Evolutionary conservation across 2,113 vertebrate species (phyloP), one percentile per base, ranked within the genome.

Genomic region (Aegotheles bennettii): DNA sequence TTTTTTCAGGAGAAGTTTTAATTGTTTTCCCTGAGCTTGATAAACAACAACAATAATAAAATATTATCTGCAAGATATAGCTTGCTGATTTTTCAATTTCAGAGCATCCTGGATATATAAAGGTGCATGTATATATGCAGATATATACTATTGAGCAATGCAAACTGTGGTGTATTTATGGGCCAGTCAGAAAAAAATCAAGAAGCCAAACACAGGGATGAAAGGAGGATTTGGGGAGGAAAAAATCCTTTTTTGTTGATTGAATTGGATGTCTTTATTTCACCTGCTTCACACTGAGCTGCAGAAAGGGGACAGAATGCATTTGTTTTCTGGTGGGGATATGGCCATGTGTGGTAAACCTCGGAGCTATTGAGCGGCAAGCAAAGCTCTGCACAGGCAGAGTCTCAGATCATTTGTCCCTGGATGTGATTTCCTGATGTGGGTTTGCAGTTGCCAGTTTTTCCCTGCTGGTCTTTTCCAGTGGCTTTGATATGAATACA

Each of bases 1-100:
- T 76, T 48, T 48, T 48, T 65, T 23, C 21, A 31, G 24, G 16
- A 40, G 50, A 88, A 89, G 31, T 87, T 97, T 90, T 91, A 92
- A 95, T 95, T 96, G 86, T 96, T 97, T 96, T 96, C 53, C 28
- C n/a, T 2, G 57, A 80, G 75, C 71, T 92, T 75, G 59, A 91
- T 88, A 91, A 87, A 92, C 61, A 95, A 93, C 47, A 50, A 94
- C 26, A 92, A 91, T 50, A 94, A 82, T 82, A 57, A 18, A 81
- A 96, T 7, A 36, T 80, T 84, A 90, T 84, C 76, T 84, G 69
- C 8, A 31, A 89, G 87, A 75, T 80, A 28, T 24, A 84, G 11
- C 64, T 70, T 54, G 60, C 35, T 81, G 84, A 21, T 83, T 68
- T 92, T 67, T 70, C 25, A 1, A 50, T 73, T 35, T 48, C 67